Evolutionary conservation across 1,140 invertebrate species (phyloP), one percentile per base, ranked within the genome.

Genomic region (Papilio xuthus): DNA sequence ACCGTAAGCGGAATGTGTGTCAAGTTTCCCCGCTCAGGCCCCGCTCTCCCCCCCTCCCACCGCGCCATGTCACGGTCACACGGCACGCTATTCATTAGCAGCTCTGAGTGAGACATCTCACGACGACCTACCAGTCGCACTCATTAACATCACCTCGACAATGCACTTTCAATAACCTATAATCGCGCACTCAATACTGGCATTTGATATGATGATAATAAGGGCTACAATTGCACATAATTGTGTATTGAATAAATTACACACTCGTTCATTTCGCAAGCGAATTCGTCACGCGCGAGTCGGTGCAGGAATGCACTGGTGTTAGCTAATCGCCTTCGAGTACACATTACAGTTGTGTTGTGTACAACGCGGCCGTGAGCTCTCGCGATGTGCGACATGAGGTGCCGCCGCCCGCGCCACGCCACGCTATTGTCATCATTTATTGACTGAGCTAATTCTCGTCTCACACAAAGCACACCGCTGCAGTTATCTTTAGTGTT

Each of bases 41-140:
- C n/a, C 18, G n/a, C 69, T 9, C 28, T 6, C 69, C 28, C 32
- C 18, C 28, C 69, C 2, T 13, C 8, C 28, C 28, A 8, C 18
- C 15, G 32, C 32, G 13, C 10, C 32, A 10, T 44, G 70, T 72
- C 70, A 42, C 37, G 37, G 70, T 23, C 32, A 23, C 41, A n/a
- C n/a, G 32, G 0, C 70, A n/a, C 37, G 41, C 70, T 41, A 72
- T 72, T 44, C 70, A 72, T 72, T 72, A 72, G 70, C 70, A 44
- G 32, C 41, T n/a, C 37, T n/a, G 70, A 72, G 70, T 41, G 70
- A 72, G 37, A 41, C 32, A 37, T 41, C 32, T 20, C n/a, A 10
- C 37, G n/a, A 41, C 70, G 32, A 23, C n/a, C 41, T 37, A n/a
- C 70, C 67, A 3, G 15, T 1, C 70, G 9, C 70, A 69, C 67